phyloP scores from a whole-genome alignment of 2,113 vertebrate species.

The Mungos mungo region DNA sequence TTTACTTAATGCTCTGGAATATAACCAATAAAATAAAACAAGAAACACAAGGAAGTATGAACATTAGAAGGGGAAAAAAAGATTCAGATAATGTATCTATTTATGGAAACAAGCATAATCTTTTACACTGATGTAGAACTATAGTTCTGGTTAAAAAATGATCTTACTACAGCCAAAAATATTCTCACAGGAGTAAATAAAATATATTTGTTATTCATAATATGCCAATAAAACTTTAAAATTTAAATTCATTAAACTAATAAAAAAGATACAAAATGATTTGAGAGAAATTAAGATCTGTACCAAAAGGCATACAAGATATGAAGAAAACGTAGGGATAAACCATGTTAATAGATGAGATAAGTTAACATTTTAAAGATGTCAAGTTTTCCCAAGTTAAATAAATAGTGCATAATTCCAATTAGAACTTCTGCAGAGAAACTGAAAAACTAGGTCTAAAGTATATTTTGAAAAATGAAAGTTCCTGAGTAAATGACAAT shows the following conservation, averaged over 20 bases:
- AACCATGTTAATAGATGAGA: conserved; percentile 4
- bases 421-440: not conserved
- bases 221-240: not conserved
- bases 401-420: not conserved
- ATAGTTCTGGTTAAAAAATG: not conserved
- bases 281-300: not conserved
- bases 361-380: not conserved
- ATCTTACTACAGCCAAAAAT: not conserved
- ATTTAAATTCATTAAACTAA: not conserved
- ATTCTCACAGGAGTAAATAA: not conserved
- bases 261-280: not conserved
- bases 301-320: not conserved
- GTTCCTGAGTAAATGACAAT: not conserved
- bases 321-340: conserved; percentile 31
- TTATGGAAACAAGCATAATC: not conserved
- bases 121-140: not conserved
- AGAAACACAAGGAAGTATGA: not conserved
- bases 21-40: not conserved
- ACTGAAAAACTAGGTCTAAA: not conserved
- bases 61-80: not conserved
- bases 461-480: conserved; percentile 30
- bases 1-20: not conserved
- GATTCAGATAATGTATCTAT: not conserved
- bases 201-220: not conserved
- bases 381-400: not conserved